phyloP scores from a whole-genome alignment of 2,888 invertebrate species.

The Drosophila greeni region DNA sequence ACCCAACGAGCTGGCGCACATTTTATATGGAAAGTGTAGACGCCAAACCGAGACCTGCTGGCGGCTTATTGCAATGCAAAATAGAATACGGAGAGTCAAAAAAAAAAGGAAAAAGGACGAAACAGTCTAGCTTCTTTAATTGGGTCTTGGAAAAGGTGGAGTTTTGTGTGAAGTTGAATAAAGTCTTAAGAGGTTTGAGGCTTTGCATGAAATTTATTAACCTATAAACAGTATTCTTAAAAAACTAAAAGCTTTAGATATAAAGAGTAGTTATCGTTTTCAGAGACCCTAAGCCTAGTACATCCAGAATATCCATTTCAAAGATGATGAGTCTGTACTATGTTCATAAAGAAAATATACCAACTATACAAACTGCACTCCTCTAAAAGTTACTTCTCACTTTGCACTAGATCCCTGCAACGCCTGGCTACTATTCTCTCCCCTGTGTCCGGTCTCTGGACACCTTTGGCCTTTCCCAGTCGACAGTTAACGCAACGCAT shows the following conservation, averaged over 20 bases:
- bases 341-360: not conserved
- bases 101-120: not conserved
- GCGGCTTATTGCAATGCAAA: slow-evolving; percentile 9
- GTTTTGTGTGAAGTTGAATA: not conserved
- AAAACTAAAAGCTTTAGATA: not conserved
- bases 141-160: not conserved
- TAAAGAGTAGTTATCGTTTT: not conserved
- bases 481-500: slow-evolving; percentile 9
- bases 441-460: not conserved
- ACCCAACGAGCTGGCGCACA: slow-evolving; percentile 21
- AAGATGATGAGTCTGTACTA: not conserved
- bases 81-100: slow-evolving; percentile 9
- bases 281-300: not conserved
- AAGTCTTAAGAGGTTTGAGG: not conserved
- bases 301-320: no score
- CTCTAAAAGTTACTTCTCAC: not conserved
- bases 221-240: not conserved
- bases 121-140: not conserved
- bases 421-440: not conserved
- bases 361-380: not conserved
- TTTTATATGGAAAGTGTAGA: slow-evolving; percentile 23
- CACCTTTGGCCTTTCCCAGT: slow-evolving; percentile 35
- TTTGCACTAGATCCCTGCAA: not conserved
- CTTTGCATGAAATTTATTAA: not conserved
- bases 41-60: slow-evolving; percentile 3